Evolutionary conservation across 2,888 invertebrate species (phyloP), one percentile per base, ranked within the genome.

Genomic region (Apamea epomidion): DNA sequence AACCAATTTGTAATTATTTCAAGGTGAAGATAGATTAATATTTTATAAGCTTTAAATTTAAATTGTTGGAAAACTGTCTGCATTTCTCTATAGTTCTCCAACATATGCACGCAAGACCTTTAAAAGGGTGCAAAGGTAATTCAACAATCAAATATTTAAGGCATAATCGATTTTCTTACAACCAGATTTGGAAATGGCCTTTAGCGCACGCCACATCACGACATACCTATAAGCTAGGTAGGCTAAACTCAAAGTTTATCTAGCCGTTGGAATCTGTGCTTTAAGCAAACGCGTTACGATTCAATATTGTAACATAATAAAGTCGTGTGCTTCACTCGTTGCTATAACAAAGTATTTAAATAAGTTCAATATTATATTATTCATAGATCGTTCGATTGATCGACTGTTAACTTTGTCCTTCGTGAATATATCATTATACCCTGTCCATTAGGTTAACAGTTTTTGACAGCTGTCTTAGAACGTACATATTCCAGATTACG

Each of bases 91-190:
- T 42, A 5, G 14, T 37, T 71, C 25, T 32, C 7, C 37, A 16
- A 37, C 37, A 48, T 12, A 1, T 8, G 67, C 74, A 74, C 48
- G 37, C 74, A 10, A 74, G 18, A 21, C 25, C 21, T 51, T 65
- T 51, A 12, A 12, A n/a, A n/a, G 25, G 74, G 74, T n/a, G 65
- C 65, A 74, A 65, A 65, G n/a, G 10, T 65, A 65, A 65, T 64
- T 32, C 29, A 74, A 29, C 14, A 18, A 7, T 42, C 21, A 29
- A 73, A 60, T 58, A 72, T 58, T 60, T 42, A 42, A n/a, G 16
- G 25, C 8, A 21, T 54, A 54, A 25, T 54, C 54, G 54, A 54
- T 25, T 25, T 54, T 25, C 6, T 8, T 25, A 18, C 8, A 25
- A 21, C 2, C 6, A 21, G 18, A 51, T 18, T 54, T 25, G 54